phyloP scores from a whole-genome alignment of 2,113 vertebrate species.

The Bungarus multicinctus region DNA sequence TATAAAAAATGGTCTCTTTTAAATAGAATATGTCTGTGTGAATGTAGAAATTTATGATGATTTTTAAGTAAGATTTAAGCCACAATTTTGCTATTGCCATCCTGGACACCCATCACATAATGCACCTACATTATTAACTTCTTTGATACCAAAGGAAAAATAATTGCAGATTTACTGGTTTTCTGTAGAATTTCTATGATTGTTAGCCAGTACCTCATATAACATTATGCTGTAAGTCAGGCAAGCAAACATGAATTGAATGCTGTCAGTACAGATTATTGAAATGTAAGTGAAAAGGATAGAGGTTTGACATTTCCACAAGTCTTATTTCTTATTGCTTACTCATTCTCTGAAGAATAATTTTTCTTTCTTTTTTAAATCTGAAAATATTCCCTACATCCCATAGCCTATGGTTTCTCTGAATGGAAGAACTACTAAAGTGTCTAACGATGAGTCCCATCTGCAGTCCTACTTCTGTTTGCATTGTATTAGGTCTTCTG shows the following conservation, averaged over 20 bases:
- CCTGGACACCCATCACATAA: not conserved
- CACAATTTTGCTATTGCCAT: not conserved
- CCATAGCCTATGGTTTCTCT: not conserved
- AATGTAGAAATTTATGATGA: not conserved
- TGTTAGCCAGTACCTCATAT: not conserved
- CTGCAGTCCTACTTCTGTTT: not conserved
- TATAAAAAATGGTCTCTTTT: not conserved
- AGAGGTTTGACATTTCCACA: not conserved
- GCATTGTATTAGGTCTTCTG: not conserved
- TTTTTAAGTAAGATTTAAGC: not conserved
- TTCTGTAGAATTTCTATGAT: not conserved
- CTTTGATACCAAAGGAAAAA: not conserved
- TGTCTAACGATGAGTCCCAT: not conserved
- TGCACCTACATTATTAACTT: not conserved
- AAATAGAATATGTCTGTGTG: not conserved
- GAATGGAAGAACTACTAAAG: not conserved
- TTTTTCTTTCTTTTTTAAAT: not conserved
- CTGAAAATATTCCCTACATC: not conserved
- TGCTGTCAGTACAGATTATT: constrained; percentile 1
- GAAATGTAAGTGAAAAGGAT: not conserved
- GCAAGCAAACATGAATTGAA: not conserved
- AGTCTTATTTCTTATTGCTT: not conserved
- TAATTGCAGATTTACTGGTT: not conserved
- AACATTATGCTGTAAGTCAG: not conserved
- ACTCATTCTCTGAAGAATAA: constrained; percentile 2